Base-by-base conservation (phyloP, 2,888 invertebrate species). In the Trichogramma dendrolimi region DNA sequence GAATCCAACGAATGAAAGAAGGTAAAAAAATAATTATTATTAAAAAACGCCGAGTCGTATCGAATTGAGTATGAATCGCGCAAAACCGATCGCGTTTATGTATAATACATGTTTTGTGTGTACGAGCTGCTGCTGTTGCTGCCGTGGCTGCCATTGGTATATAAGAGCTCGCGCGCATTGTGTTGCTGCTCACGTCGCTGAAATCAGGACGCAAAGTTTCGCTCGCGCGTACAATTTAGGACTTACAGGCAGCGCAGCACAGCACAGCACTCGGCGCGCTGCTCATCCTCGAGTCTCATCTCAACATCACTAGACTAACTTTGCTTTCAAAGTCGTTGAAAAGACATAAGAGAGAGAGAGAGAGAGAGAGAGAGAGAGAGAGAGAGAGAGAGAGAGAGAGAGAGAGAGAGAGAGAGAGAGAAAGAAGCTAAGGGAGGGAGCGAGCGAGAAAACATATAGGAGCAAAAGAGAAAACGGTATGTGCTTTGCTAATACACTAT, bases 141-240 rank as follows among this genome's bases (percentile, higher is more conserved):
- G 52, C n/a, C 52, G 58, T 27, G 1, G 27, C 27, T 27, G 27
- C 27, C 27, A 56, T 59, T 56, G 55, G 51, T 58, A 52, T 54
- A 38, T 10, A 43, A 2, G 47, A 38, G 60, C 47, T 40, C 46
- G 10, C 8, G 43, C 27, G 38, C 56, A 63, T 63, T 63, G 56
- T 60, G 49, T 63, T 60, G 56, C 62, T 7, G n/a, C 38, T 59
- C 59, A 56, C 62, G 59, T 56, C 50, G 53, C 53, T 59, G 52
- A 63, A 60, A 59, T 63, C 59, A 60, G 56, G 53, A 59, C 62
- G 53, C 41, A 49, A 63, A 63, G 41, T 63, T 56, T 56, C 59
- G 27, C 27, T 27, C 27, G 27, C 27, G 27, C 56, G 59, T 56
- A 60, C 59, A 60, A 60, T 63, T 60, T 63, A 44, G 62, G 56